These are phyloP conservation scores for Andrena bucephala DNA, from an alignment of 2,888 invertebrate genomes.

Conservation along the genomic window DNA sequence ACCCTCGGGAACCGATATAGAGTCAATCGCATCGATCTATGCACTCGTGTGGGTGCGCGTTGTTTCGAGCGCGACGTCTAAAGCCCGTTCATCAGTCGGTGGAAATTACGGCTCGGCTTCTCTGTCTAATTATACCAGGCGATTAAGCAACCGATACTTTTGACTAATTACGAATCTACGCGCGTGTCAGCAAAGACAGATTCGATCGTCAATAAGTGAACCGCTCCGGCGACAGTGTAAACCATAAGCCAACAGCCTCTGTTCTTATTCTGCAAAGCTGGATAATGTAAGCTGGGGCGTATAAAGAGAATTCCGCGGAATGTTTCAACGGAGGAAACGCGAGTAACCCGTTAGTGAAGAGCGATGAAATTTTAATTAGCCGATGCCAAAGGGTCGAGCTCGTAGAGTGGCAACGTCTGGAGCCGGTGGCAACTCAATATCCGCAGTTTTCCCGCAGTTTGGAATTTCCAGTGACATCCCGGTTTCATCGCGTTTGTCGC, in stretches of 20 bases:
- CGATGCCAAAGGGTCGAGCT: not conserved
- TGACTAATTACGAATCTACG: not conserved
- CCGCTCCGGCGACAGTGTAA: not conserved
- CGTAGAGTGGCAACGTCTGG: not conserved
- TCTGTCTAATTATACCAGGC: not conserved
- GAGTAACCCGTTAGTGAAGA: not conserved
- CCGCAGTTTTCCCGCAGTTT: not conserved
- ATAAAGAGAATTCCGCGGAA: not conserved
- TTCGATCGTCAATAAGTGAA: too few relatives aligned
- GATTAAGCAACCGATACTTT: not conserved
- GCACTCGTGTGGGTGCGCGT: not conserved
- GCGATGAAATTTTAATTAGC: slow-evolving; percentile 3
- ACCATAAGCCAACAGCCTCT: not conserved
- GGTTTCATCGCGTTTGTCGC: not conserved
- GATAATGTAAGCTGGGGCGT: not conserved
- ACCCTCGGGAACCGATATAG: not conserved
- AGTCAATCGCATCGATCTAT: slow-evolving; percentile 8
- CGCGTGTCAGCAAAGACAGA: too few relatives aligned
- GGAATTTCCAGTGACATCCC: not conserved
- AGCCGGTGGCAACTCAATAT: not conserved
- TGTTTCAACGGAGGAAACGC: not conserved
- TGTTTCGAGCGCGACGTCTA: slow-evolving; percentile 2
- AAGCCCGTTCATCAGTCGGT: not conserved
- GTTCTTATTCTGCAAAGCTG: not conserved
- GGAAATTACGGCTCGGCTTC: not conserved